Conservation (phyloP, 2,888 invertebrate genomes). For the Eueremaeus valkanovi region DNA sequence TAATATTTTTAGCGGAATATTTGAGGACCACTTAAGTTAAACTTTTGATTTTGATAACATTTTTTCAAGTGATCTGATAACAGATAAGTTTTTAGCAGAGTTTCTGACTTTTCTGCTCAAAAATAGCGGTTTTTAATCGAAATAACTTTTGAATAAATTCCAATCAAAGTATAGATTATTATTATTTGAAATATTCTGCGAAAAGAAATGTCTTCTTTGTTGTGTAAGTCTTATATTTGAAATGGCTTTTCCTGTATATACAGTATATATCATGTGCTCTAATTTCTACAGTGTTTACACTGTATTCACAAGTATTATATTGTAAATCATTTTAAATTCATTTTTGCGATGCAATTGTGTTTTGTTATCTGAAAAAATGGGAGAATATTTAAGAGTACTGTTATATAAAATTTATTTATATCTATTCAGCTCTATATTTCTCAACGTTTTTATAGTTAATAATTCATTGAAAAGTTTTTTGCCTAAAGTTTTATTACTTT, state of each 20-base stretch:
- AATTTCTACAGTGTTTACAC: neutral
- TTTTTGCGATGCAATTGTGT: neutral
- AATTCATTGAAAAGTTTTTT: conserved; percentile 1
- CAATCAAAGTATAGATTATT: neutral
- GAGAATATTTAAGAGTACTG: conserved; percentile 10
- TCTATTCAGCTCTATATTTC: neutral
- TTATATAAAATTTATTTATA: conserved; percentile 10
- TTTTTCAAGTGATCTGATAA: conserved; percentile 12
- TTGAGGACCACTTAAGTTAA: conserved; percentile 28
- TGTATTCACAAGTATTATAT: neutral
- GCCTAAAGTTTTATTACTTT: conserved; percentile 26
- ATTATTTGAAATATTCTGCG: too few relatives aligned
- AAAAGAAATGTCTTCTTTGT: too few relatives aligned
- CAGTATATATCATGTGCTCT: neutral
- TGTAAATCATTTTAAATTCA: conserved; percentile 33
- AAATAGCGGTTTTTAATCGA: too few relatives aligned
- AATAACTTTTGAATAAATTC: neutral
- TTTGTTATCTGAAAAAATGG: neutral
- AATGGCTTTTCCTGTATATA: neutral
- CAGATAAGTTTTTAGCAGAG: neutral
- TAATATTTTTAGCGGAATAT: neutral
- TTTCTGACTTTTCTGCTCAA: too few relatives aligned
- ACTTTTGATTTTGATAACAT: conserved; percentile 1
- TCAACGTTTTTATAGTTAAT: conserved; percentile 22
- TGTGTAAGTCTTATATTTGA: neutral